These are phyloP conservation scores for Drosophila hydei DNA, from an alignment of 1,140 invertebrate species.

Conservation along the genomic window DNA sequence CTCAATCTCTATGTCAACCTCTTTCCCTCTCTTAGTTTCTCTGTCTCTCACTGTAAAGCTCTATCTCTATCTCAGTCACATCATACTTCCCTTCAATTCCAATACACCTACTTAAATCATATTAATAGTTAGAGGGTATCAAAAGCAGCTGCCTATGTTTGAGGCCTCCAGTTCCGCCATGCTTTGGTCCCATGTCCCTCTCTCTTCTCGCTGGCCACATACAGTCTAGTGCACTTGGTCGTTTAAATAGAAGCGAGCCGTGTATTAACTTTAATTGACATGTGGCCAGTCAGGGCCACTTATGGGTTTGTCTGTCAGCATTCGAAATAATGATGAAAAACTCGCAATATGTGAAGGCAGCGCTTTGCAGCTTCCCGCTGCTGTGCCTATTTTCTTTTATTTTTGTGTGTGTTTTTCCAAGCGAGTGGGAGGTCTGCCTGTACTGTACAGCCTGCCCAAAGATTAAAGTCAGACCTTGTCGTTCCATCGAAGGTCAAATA, in stretches of 20 bases:
- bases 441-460: constrained; percentile 2
- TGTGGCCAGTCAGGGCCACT: constrained; percentile 56
- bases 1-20: too few relatives aligned
- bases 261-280: constrained; percentile 75
- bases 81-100: too few relatives aligned
- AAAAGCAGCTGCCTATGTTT: background rate
- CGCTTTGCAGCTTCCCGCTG: background rate
- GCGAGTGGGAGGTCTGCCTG: background rate
- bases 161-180: background rate
- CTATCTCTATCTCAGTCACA: too few relatives aligned
- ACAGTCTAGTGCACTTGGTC: constrained; percentile 47
- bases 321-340: constrained; percentile 46
- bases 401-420: constrained; percentile 3
- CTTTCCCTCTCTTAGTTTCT: too few relatives aligned
- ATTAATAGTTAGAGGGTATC: background rate
- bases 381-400: constrained; percentile 11
- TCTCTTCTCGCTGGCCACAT: background rate
- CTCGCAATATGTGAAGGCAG: constrained; percentile 34
- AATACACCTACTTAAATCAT: background rate
- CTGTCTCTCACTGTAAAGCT: too few relatives aligned
- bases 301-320: constrained; percentile 48
- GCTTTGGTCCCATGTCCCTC: background rate
- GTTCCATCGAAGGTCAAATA: constrained; percentile 76
- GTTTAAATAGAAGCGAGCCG: constrained; percentile 46
- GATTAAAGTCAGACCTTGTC: constrained; percentile 52